phyloP scores from a whole-genome alignment of 2,113 vertebrate species.

The Atlantisia rogersi region DNA sequence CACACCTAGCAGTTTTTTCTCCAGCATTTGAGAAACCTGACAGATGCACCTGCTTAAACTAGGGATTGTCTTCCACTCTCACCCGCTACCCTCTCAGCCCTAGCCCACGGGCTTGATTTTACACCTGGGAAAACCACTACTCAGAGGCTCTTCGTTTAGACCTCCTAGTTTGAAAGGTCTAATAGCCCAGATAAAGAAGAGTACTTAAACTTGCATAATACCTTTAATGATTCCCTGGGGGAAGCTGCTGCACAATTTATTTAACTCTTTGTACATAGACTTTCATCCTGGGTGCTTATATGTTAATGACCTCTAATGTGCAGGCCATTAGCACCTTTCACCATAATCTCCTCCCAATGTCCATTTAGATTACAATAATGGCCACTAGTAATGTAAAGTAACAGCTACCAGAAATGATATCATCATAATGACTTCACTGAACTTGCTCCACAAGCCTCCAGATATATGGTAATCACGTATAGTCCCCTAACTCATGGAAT shows the following conservation, averaged over 20 bases:
- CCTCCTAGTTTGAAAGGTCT: slow-evolving; percentile 55
- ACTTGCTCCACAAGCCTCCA: neutral
- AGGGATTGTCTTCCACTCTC: neutral
- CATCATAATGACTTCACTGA: slow-evolving; percentile 64
- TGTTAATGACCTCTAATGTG: slow-evolving; percentile 63
- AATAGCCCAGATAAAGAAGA: slow-evolving; percentile 63
- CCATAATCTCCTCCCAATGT: slow-evolving; percentile 70
- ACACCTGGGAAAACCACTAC: slow-evolving; percentile 57
- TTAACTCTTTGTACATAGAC: slow-evolving; percentile 67
- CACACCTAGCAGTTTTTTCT: neutral
- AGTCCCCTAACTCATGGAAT: neutral
- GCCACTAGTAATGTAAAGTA: slow-evolving; percentile 60
- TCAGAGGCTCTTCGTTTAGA: slow-evolving; percentile 48
- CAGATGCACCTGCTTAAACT: neutral
- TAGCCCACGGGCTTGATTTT: neutral
- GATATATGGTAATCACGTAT: neutral
- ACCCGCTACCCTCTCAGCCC: neutral
- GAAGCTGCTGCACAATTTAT: slow-evolving; percentile 48
- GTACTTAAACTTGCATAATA: slow-evolving; percentile 68
- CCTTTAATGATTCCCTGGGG: slow-evolving; percentile 55
- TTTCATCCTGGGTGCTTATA: slow-evolving; percentile 61
- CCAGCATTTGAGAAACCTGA: neutral
- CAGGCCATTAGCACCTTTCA: slow-evolving; percentile 70
- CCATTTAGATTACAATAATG: slow-evolving; percentile 71
- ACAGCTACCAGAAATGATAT: slow-evolving; percentile 60